Evolutionary conservation across 2,888 invertebrate genomes (phyloP).

Genomic region (Pandemis corylana): DNA sequence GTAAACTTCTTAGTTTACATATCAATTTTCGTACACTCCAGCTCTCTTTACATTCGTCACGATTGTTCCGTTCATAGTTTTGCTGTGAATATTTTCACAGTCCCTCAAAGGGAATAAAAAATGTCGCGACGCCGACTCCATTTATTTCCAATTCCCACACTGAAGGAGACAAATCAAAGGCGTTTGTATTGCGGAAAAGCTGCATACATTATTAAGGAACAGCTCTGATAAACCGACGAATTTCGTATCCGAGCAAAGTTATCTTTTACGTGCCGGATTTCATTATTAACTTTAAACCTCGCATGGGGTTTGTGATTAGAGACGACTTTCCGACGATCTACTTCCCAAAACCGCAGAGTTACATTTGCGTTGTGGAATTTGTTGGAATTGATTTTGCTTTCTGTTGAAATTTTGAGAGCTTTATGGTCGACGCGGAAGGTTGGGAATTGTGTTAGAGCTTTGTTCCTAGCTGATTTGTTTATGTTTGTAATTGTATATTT

Average conservation of each 20-base stretch:
- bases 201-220: conserved; percentile 68
- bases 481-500: conserved; percentile 24
- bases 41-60: conserved; percentile 1
- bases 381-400: conserved; percentile 7
- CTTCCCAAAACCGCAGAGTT: background rate
- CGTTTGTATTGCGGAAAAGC: conserved; percentile 62
- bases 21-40: background rate
- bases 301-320: conserved; percentile 7
- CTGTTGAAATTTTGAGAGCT: conserved; percentile 12
- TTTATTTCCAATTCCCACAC: conserved; percentile 46
- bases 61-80: conserved; percentile 1
- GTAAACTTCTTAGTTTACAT: background rate
- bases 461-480: conserved; percentile 1
- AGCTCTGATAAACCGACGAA: conserved; percentile 61
- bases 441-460: conserved; percentile 31
- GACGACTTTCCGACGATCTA: conserved; percentile 9
- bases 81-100: background rate
- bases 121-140: conserved; percentile 33
- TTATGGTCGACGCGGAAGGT: conserved; percentile 42
- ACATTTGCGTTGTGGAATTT: conserved; percentile 17
- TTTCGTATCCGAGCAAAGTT: conserved; percentile 46
- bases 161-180: conserved; percentile 67
- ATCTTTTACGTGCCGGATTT: conserved; percentile 22
- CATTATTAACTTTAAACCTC: conserved; percentile 18
- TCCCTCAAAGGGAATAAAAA: conserved; percentile 12